These are phyloP conservation scores for Anthoscopus minutus DNA, from an alignment of 2,113 vertebrate species.

Conservation along the genomic window DNA sequence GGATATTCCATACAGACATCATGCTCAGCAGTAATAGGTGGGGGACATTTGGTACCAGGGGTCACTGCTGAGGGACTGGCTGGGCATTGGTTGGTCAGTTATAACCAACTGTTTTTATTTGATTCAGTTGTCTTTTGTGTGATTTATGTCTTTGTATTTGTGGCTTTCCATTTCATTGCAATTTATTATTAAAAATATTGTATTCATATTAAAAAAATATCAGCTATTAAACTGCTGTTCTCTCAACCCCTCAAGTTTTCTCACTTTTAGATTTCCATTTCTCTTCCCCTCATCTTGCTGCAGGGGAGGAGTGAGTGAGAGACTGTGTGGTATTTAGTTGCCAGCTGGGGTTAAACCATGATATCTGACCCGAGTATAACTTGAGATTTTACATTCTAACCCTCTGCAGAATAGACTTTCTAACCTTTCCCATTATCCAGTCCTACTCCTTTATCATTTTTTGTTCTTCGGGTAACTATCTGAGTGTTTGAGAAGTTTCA, in stretches of 20 bases:
- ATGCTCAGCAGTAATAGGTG: background rate
- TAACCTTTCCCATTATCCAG: background rate
- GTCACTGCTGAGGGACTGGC: background rate
- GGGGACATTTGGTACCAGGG: background rate
- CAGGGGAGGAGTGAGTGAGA: background rate
- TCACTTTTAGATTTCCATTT: background rate
- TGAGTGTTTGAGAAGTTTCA: background rate
- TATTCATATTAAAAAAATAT: background rate
- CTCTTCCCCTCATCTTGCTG: background rate
- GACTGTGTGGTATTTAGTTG: background rate
- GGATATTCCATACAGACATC: background rate
- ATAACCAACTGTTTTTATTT: background rate
- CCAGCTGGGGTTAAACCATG: background rate
- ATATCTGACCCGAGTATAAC: background rate
- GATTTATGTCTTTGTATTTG: background rate
- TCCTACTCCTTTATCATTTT: background rate
- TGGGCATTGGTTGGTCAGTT: background rate
- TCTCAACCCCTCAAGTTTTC: background rate
- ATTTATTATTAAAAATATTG: background rate
- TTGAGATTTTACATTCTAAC: background rate
- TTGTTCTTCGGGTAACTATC: background rate
- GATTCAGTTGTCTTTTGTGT: fast-evolving
- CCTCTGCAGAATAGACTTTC: background rate
- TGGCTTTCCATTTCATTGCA: background rate
- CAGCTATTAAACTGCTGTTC: background rate